Conservation (phyloP, 2,797 vertebrate species). For the Sardinella longiceps region DNA sequence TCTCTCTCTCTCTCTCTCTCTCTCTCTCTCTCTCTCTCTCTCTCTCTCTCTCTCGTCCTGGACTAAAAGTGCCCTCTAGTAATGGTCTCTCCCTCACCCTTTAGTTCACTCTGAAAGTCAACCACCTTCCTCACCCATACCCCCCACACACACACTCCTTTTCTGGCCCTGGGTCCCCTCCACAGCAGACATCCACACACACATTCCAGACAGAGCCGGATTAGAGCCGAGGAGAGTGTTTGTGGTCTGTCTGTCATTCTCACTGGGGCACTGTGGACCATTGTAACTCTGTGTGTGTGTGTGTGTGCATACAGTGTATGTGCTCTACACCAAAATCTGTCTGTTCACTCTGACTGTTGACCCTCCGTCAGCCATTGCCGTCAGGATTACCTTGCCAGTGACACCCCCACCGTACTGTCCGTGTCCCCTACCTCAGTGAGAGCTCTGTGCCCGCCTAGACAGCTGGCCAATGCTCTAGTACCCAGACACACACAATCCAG, state of each 20-base stretch:
- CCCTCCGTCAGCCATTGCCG: background rate
- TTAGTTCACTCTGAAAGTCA: background rate
- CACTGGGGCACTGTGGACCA: conserved; percentile 6
- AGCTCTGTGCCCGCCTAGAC: background rate
- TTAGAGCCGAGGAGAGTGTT: conserved; percentile 35
- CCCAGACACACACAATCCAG: background rate
- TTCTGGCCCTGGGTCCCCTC: conserved; percentile 3
- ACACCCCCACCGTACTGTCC: background rate
- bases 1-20: background rate
- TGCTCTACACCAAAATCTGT: background rate
- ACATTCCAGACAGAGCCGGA: conserved; percentile 51
- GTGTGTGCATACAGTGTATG: background rate
- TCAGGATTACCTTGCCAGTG: background rate
- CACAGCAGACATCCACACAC: conserved; percentile 43
- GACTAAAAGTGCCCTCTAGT: no score
- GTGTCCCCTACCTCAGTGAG: background rate
- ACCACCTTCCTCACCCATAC: no score
- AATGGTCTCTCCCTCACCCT: background rate
- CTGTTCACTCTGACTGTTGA: background rate
- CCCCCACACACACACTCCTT: background rate
- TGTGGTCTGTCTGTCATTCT: conserved; percentile 22
- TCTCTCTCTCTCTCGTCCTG: background rate
- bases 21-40: background rate
- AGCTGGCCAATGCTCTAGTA: background rate
- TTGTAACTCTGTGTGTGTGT: background rate